Evolutionary conservation across 2,113 vertebrate genomes (phyloP).

Genomic region (Plectropomus leopardus): DNA sequence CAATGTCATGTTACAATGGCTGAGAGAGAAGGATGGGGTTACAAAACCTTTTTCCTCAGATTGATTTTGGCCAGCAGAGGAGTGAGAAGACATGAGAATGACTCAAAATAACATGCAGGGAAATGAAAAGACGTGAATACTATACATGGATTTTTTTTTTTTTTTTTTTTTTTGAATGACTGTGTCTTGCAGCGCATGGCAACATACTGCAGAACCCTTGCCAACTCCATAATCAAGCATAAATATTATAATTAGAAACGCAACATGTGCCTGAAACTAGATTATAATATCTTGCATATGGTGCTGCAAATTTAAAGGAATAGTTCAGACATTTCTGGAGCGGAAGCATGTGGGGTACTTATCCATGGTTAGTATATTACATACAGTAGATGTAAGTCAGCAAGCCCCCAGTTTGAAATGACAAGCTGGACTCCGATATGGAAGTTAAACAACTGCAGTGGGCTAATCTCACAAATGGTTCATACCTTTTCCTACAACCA

Average conservation of each 20-base stretch:
- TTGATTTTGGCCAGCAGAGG: slow-evolving; percentile 73
- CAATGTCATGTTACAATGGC: slow-evolving; percentile 73
- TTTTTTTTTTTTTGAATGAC: slow-evolving; percentile 35
- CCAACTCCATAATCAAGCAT: slow-evolving; percentile 30
- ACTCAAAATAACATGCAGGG: slow-evolving; percentile 75
- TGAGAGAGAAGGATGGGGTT: slow-evolving; percentile 77
- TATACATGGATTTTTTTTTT: slow-evolving; percentile 33
- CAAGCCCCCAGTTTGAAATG: no score
- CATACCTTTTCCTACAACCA: no score
- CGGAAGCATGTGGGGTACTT: no score
- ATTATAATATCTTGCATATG: slow-evolving; percentile 37
- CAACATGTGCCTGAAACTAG: slow-evolving; percentile 25
- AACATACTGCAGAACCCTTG: not conserved
- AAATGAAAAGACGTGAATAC: slow-evolving; percentile 43
- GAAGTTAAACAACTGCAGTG: no score
- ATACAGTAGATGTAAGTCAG: no score
- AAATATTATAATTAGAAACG: slow-evolving; percentile 23
- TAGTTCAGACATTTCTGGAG: no score
- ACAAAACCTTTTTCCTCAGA: slow-evolving; percentile 73
- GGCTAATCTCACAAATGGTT: no score
- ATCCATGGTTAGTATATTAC: no score
- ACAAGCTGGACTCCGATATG: no score
- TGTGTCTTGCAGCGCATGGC: slow-evolving; percentile 6
- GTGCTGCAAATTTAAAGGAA: slow-evolving; percentile 28
- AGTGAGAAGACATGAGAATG: slow-evolving; percentile 56